Percentiles rank a stretch among this genome's conserved stretches.
Conservation (phyloP, 2,888 invertebrate species). For the Hydrotaea cyrtoneurina region DNA sequence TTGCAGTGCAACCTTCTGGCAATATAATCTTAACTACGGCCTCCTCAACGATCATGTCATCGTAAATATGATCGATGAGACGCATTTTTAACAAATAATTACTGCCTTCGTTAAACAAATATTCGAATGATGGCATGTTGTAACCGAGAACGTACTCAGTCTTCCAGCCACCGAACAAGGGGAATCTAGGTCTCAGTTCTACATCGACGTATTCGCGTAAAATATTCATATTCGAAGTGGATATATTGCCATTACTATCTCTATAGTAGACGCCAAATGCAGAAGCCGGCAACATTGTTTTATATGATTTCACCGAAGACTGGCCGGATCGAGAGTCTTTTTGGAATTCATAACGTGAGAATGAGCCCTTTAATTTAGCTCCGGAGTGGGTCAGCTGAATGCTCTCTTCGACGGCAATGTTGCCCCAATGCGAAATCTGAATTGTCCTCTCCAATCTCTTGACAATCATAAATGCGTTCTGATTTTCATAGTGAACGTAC, state of each 20-base stretch:
- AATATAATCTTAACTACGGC: conserved; percentile 93
- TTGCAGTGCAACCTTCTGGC: conserved; percentile 94
- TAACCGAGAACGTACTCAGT: conserved; percentile 98
- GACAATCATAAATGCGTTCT: conserved; percentile 97
- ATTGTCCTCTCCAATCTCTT: conserved; percentile 91
- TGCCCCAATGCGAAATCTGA: conserved; percentile 99
- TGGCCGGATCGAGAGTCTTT: conserved; percentile 93
- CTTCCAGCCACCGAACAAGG: conserved; percentile 99
- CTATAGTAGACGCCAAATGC: conserved; percentile 97
- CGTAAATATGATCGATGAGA: conserved; percentile 97
- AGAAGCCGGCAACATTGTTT: conserved; percentile 91
- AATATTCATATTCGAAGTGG: conserved; percentile 95
- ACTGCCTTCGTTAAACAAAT: conserved; percentile 90
- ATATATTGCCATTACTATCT: conserved; percentile 99
- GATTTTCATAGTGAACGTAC: conserved; percentile 96
- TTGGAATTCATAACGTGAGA: conserved; percentile 98
- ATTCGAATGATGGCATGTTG: conserved; percentile 98
- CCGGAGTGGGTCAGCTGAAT: conserved; percentile 96
- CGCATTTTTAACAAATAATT: conserved; percentile 94
- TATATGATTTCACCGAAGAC: conserved; percentile 95
- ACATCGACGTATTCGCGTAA: conserved; percentile 96
- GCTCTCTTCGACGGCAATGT: conserved; percentile 97
- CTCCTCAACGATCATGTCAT: conserved; percentile 97
- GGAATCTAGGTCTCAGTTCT: conserved; percentile 97
- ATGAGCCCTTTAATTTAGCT: conserved; percentile 94